A percentile compares a stretch with the other conserved stretches of the same genome.
These are phyloP conservation scores for Dipus sagitta DNA, from an alignment of 2,797 vertebrate species.

Conservation along the genomic window DNA sequence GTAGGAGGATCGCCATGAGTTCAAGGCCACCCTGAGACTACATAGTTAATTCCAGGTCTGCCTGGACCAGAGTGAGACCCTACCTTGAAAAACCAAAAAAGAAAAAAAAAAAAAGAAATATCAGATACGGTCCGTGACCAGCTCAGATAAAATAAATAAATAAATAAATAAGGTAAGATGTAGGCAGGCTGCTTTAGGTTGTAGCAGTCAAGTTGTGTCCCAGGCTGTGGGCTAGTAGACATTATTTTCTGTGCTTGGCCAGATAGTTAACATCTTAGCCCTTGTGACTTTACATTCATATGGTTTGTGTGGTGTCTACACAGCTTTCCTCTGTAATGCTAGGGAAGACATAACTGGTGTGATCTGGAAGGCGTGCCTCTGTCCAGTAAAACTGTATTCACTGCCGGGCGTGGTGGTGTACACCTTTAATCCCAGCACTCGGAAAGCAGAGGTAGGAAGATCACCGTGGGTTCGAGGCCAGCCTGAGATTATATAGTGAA, in stretches of 20 bases:
- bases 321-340: background rate
- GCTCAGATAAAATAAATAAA: background rate
- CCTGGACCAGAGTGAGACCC: no score
- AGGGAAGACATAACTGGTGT: background rate
- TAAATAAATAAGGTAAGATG: background rate
- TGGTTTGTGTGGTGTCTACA: background rate
- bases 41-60: no score
- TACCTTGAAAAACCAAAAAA: no score
- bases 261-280: background rate
- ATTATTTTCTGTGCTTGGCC: background rate
- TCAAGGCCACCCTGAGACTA: no score
- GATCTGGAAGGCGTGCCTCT: background rate
- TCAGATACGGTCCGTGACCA: background rate
- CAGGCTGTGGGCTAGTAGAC: background rate
- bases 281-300: background rate
- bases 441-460: no score
- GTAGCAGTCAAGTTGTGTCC: background rate
- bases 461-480: no score
- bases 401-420: no score
- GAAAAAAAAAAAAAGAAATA: conserved; percentile 45
- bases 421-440: no score
- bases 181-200: background rate
- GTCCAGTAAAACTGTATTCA: conserved; percentile 44
- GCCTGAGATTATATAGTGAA: no score
- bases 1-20: no score